These are phyloP conservation scores for Hoplias malabaricus DNA, from an alignment of 2,113 vertebrate genomes.

Conservation along the genomic window DNA sequence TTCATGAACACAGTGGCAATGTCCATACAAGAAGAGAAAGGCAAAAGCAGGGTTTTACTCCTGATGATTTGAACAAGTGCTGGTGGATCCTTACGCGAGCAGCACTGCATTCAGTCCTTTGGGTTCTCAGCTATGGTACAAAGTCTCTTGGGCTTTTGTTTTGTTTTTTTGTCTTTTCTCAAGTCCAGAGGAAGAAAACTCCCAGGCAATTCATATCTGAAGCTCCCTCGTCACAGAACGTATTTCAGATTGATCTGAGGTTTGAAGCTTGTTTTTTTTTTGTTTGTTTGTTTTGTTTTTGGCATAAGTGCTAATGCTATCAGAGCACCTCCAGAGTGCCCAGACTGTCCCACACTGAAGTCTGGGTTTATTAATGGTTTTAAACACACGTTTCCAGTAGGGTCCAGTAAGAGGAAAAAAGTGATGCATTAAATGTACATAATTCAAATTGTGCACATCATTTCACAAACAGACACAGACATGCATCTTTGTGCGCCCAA, in stretches of 20 bases:
- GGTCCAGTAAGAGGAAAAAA: not conserved
- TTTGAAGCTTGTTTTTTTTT: not conserved
- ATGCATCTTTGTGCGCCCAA: too few relatives aligned
- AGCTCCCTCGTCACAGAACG: constrained; percentile 2
- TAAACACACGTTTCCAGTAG: not conserved
- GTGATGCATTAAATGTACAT: not conserved
- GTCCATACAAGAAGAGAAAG: not conserved
- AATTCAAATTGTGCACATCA: not conserved
- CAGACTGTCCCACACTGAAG: not conserved
- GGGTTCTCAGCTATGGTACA: constrained; percentile 65
- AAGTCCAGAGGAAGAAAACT: not conserved
- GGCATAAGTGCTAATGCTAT: constrained; percentile 9
- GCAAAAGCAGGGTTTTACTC: not conserved
- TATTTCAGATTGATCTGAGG: not conserved
- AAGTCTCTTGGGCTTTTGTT: too few relatives aligned
- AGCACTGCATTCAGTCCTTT: constrained; percentile 71
- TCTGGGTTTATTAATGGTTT: not conserved
- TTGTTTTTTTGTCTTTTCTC: not conserved
- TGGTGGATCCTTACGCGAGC: constrained; percentile 74
- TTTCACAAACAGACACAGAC: not conserved
- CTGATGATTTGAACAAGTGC: not conserved
- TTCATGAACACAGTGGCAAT: not conserved
- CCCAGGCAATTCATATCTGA: not conserved
- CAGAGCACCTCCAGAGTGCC: not conserved
- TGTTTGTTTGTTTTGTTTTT: not conserved